Percentiles rank a stretch among this genome's conserved stretches.
Evolutionary conservation across 1,140 invertebrate species (phyloP).

Genomic region (Spodoptera frugiperda): DNA sequence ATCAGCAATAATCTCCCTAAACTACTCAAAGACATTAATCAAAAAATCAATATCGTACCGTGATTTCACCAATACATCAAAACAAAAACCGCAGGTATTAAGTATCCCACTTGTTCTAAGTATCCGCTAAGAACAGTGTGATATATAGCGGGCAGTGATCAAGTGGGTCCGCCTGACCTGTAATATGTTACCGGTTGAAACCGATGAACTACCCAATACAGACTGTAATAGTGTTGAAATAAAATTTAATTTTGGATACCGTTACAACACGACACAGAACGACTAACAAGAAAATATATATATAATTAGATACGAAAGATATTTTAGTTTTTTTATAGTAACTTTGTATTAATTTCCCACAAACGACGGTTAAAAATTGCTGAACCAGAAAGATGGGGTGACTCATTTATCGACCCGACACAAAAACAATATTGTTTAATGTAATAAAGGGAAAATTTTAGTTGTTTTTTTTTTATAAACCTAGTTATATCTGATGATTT

Average conservation of each 20-base stretch:
- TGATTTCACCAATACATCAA: slow-evolving; percentile 19
- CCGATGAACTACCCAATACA: slow-evolving; percentile 7
- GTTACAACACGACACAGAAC: too few species aligned
- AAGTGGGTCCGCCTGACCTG: slow-evolving; percentile 34
- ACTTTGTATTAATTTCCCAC: too few species aligned
- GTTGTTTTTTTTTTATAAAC: too few species aligned
- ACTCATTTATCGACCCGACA: too few species aligned
- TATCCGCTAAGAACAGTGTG: slow-evolving; percentile 24
- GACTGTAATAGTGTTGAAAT: neutral
- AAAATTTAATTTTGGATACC: neutral
- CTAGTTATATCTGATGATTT: too few species aligned
- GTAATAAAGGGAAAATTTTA: too few species aligned
- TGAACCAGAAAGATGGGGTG: too few species aligned
- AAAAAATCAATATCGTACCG: neutral
- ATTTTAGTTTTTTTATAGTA: too few species aligned
- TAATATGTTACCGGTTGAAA: slow-evolving; percentile 28
- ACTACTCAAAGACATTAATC: neutral
- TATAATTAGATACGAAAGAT: neutral
- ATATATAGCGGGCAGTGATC: slow-evolving; percentile 40
- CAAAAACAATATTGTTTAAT: too few species aligned
- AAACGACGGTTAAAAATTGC: too few species aligned
- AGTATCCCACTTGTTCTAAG: slow-evolving; percentile 14
- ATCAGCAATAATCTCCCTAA: too few species aligned
- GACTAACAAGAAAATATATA: neutral
- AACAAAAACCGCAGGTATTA: slow-evolving; percentile 28